Evolutionary conservation across 2,113 vertebrate genomes (phyloP).

Genomic region (Burhinus oedicnemus): DNA sequence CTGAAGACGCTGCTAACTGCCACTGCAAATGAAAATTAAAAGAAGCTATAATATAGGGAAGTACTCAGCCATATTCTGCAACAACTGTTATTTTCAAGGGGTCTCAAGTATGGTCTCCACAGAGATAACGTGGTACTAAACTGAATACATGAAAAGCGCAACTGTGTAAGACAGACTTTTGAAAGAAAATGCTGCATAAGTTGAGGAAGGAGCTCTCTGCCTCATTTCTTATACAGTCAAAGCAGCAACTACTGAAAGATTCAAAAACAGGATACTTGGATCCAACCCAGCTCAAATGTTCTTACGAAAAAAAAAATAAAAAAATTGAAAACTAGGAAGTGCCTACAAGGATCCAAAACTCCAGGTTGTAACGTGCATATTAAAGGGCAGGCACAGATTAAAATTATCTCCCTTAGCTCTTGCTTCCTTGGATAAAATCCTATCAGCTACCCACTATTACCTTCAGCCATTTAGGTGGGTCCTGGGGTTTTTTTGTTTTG

Average conservation of each 20-base stretch:
- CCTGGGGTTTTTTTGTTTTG: neutral
- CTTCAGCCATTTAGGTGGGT: neutral
- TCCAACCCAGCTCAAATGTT: neutral
- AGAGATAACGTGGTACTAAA: neutral
- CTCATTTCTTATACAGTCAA: neutral
- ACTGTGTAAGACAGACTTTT: neutral
- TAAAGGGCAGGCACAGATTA: neutral
- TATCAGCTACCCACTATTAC: neutral
- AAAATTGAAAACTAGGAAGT: neutral
- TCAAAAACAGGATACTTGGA: neutral
- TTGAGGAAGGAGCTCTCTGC: neutral
- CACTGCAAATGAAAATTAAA: neutral
- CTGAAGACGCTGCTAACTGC: neutral
- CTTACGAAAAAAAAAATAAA: neutral
- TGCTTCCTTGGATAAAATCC: neutral
- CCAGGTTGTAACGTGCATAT: neutral
- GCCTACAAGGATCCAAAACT: neutral
- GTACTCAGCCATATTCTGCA: neutral
- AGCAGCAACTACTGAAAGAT: neutral
- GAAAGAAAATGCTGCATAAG: constrained; percentile 31
- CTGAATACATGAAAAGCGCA: neutral
- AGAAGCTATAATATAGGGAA: neutral
- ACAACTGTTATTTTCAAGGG: constrained; percentile 34
- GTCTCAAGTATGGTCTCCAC: neutral
- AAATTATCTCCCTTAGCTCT: neutral